These are phyloP conservation scores for Rhagonycha fulva DNA, from an alignment of 2,888 invertebrate species.

Conservation along the genomic window DNA sequence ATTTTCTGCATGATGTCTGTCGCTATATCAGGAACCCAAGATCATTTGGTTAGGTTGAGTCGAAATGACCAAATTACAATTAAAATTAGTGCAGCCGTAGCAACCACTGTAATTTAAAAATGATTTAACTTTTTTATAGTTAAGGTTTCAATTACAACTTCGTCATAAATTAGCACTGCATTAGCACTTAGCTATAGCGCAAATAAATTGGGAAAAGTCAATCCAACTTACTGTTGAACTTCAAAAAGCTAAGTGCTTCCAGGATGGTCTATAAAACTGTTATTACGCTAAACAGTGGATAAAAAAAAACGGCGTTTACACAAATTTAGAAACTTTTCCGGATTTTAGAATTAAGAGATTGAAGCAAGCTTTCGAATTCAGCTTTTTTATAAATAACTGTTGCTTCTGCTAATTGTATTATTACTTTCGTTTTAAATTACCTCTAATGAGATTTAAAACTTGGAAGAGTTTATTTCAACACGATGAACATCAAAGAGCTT, in stretches of 20 bases:
- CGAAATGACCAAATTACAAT: no score
- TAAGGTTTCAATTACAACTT: no score
- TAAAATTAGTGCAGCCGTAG: no score
- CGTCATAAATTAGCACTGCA: no score
- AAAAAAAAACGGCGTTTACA: background rate
- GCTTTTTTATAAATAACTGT: background rate
- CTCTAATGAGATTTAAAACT: background rate
- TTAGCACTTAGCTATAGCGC: no score
- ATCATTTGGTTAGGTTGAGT: no score
- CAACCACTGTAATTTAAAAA: no score
- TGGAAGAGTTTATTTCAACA: background rate
- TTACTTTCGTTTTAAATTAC: background rate
- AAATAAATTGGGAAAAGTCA: no score
- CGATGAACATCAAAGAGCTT: conserved; percentile 2
- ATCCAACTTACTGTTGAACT: background rate
- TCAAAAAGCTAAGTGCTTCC: background rate
- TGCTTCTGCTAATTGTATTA: background rate
- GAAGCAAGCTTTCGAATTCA: background rate
- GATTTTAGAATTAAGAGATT: background rate
- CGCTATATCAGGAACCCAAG: no score
- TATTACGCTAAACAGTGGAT: background rate
- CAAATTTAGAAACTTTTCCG: background rate
- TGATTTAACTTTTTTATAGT: no score
- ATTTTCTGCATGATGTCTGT: no score
- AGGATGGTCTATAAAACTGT: background rate